phyloP scores from a whole-genome alignment of 2,797 vertebrate species.

The Chromis chromis region DNA sequence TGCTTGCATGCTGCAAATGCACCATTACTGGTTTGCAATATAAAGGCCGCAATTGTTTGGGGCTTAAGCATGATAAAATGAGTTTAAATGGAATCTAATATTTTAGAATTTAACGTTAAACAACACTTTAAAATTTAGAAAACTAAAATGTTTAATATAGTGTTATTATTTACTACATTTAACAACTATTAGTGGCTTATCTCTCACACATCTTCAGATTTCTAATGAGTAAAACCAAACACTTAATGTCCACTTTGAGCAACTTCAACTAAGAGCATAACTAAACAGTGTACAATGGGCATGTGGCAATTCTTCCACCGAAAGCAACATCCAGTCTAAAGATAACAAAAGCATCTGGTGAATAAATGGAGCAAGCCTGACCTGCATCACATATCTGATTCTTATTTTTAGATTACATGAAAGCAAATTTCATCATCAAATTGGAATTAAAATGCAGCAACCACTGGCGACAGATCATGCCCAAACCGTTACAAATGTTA shows the following conservation, averaged over 20 bases:
- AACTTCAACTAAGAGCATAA: not conserved
- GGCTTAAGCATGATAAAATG: not conserved
- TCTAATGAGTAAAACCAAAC: not conserved
- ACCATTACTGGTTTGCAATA: not conserved
- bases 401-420: slow-evolving; percentile 16
- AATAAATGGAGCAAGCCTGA: slow-evolving; percentile 32
- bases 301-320: slow-evolving; percentile 45
- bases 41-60: not conserved
- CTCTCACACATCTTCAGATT: slow-evolving; percentile 12
- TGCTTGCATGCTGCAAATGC: not conserved
- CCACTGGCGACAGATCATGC: slow-evolving; percentile 32
- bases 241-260: not conserved
- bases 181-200: not conserved
- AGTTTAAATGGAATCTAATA: not conserved
- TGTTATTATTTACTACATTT: not conserved
- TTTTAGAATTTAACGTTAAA: too few relatives aligned
- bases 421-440: slow-evolving; percentile 24
- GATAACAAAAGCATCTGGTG: slow-evolving; percentile 11
- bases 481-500: slow-evolving; percentile 25
- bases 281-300: not conserved
- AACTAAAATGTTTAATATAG: not conserved
- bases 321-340: slow-evolving; percentile 67
- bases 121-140: not conserved
- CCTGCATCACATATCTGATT: slow-evolving; percentile 24
- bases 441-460: slow-evolving; percentile 37